These are phyloP conservation scores for Cyclophora albipunctata DNA, from an alignment of 2,888 invertebrate genomes.

Conservation along the genomic window DNA sequence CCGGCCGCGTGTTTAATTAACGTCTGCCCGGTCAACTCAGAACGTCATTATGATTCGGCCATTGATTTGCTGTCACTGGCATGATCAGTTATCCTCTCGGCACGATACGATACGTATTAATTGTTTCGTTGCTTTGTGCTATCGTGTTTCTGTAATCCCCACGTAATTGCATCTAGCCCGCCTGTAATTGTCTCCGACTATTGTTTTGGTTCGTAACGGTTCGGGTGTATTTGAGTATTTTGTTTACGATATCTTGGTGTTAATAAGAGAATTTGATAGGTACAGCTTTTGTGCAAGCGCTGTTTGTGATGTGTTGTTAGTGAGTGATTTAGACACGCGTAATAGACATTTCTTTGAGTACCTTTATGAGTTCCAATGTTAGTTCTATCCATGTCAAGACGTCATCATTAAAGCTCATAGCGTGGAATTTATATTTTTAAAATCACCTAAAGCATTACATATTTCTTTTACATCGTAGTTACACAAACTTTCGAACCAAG, in stretches of 20 bases:
- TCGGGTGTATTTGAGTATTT: neutral
- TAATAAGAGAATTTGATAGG: neutral
- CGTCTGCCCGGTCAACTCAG: conserved; percentile 4
- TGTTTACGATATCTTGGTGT: neutral
- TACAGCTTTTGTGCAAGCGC: no score
- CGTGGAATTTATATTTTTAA: no score
- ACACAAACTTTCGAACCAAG: no score
- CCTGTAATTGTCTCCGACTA: conserved; percentile 8
- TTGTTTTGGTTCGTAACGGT: conserved; percentile 3
- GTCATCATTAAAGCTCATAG: no score
- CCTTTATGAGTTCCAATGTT: no score
- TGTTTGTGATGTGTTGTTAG: neutral
- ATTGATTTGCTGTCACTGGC: conserved; percentile 23
- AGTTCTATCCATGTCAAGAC: no score
- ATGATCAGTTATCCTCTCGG: conserved; percentile 8
- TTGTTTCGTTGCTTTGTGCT: conserved; percentile 23
- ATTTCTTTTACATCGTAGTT: no score
- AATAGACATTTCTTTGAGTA: neutral
- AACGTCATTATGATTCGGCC: conserved; percentile 17
- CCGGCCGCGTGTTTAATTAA: conserved; percentile 16
- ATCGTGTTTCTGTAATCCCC: conserved; percentile 10
- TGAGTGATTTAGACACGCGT: neutral
- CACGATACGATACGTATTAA: conserved; percentile 18
- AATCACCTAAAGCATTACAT: no score
- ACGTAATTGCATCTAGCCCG: conserved; percentile 13